Conservation (phyloP, 1,140 invertebrate species). For the Drosophila novamexicana region DNA sequence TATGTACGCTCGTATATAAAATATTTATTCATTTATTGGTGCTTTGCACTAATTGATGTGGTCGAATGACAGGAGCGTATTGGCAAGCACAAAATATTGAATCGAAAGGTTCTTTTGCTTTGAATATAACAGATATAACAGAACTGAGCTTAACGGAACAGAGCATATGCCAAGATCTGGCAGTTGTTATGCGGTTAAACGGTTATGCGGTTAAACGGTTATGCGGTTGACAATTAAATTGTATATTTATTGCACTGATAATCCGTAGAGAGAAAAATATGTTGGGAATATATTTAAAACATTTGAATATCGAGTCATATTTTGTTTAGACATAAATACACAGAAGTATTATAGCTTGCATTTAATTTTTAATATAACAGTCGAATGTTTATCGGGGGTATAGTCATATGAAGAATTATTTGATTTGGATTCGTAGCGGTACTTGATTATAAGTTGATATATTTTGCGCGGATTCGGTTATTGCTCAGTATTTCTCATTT, state of each 20-base stretch:
- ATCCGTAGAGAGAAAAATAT: not conserved
- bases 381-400: no score
- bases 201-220: no score
- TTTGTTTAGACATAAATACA: not conserved
- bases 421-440: no score
- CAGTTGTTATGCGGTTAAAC: not conserved
- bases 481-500: no score
- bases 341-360: not conserved
- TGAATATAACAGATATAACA: not conserved
- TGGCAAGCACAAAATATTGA: not conserved
- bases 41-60: not conserved
- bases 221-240: no score
- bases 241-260: conserved; percentile 2
- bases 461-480: no score
- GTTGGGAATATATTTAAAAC: not conserved
- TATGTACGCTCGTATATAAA: not conserved
- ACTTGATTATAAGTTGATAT: no score
- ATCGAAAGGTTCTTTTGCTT: not conserved
- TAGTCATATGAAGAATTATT: no score
- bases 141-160: no score
- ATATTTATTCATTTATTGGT: not conserved
- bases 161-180: not conserved
- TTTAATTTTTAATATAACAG: not conserved
- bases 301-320: not conserved
- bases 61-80: not conserved